These are phyloP conservation scores for Pteropus alecto DNA, from an alignment of 2,113 vertebrate species.

Conservation along the genomic window DNA sequence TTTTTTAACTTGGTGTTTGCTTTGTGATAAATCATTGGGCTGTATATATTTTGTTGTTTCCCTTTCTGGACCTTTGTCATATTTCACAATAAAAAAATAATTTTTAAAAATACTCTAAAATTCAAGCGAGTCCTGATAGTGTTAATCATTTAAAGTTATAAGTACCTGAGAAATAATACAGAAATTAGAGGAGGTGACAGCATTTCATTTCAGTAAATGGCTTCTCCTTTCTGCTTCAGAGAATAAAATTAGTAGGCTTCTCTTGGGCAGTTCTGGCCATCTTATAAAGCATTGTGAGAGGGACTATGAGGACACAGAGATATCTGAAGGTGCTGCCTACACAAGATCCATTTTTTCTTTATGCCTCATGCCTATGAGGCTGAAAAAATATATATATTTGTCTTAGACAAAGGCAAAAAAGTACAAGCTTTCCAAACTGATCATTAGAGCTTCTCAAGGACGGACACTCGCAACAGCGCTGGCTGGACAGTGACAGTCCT, in stretches of 20 bases:
- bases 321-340: neutral
- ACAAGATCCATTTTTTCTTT: slow-evolving; percentile 1
- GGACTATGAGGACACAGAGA: neutral
- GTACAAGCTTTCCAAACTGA: slow-evolving; percentile 2
- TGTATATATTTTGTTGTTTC: neutral
- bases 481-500: neutral
- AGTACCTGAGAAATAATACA: neutral
- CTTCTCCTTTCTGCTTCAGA: neutral
- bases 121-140: neutral
- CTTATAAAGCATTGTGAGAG: neutral
- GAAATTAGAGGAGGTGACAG: neutral
- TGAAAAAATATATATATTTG: slow-evolving; percentile 10
- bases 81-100: neutral
- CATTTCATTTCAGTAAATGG: neutral
- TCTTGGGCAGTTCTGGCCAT: neutral
- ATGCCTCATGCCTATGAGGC: neutral
- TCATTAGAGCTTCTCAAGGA: slow-evolving; percentile 45
- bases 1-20: neutral
- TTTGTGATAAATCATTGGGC: neutral
- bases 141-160: neutral
- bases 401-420: slow-evolving; percentile 51
- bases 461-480: neutral
- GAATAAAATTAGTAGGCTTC: neutral
- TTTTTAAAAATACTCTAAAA: neutral
- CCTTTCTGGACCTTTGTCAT: neutral